phyloP scores from a whole-genome alignment of 1,140 invertebrate species.

The Euura saliciscinereae region DNA sequence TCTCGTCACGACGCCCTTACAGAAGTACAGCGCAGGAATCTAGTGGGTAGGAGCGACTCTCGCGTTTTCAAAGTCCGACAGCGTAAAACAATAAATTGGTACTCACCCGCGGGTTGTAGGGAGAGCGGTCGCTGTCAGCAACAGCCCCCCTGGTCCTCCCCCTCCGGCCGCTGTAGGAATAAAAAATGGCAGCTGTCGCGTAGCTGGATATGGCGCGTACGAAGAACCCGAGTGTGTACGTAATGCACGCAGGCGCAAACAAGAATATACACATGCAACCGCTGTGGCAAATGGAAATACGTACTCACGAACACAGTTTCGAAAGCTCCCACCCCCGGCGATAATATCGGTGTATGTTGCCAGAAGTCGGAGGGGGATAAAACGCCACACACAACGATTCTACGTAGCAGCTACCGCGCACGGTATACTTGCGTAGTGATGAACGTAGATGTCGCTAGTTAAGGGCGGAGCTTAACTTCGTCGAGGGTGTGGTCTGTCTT shows the following conservation, averaged over 20 bases:
- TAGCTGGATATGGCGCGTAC: slow-evolving; percentile 44
- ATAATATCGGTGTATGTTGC: too few relatives aligned
- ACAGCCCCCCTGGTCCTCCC: slow-evolving; percentile 42
- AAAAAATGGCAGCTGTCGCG: slow-evolving; percentile 53
- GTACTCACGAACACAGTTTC: too few relatives aligned
- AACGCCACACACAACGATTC: neutral
- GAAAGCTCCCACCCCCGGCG: too few relatives aligned
- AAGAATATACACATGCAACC: neutral
- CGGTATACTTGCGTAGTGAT: too few relatives aligned
- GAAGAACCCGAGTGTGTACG: slow-evolving; percentile 39
- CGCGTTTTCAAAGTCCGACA: slow-evolving; percentile 21
- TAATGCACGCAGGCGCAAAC: slow-evolving; percentile 3
- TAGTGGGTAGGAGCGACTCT: neutral
- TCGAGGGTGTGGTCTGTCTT: too few relatives aligned
- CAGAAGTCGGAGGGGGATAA: neutral
- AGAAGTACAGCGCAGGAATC: too few relatives aligned
- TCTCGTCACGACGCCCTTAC: too few relatives aligned
- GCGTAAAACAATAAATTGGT: slow-evolving; percentile 57
- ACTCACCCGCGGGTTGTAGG: slow-evolving; percentile 24
- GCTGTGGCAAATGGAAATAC: too few relatives aligned
- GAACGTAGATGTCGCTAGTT: too few relatives aligned
- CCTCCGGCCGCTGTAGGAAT: slow-evolving; percentile 32
- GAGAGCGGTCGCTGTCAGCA: slow-evolving; percentile 54
- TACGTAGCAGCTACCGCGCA: too few relatives aligned
- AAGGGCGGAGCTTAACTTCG: too few relatives aligned